Evolutionary conservation across 2,113 vertebrate genomes (phyloP).

Genomic region (Coturnix japonica): DNA sequence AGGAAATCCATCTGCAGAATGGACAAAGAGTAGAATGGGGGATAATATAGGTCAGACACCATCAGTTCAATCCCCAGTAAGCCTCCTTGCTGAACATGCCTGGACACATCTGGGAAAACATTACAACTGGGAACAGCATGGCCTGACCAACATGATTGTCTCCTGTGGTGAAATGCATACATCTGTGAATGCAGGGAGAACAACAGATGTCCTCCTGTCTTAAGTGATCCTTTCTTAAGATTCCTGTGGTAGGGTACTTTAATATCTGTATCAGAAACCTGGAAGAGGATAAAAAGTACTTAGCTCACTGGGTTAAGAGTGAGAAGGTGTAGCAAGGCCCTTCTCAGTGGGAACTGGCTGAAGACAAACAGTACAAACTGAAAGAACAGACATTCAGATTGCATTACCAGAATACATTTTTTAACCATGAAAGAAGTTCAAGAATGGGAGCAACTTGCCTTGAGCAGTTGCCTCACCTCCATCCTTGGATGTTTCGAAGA

Average conservation of each 20-base stretch:
- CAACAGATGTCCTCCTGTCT: neutral
- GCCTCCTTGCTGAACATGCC: neutral
- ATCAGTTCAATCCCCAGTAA: neutral
- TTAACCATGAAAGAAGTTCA: neutral
- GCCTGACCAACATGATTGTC: neutral
- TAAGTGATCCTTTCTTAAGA: neutral
- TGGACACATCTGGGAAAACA: accelerated
- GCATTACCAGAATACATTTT: neutral
- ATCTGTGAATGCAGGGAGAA: neutral
- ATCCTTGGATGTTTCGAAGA: neutral
- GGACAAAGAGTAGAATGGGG: neutral
- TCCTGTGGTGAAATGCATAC: neutral
- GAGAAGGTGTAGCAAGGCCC: neutral
- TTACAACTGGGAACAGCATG: neutral
- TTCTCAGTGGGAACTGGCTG: neutral
- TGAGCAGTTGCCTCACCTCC: neutral
- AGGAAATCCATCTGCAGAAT: neutral
- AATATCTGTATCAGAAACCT: neutral
- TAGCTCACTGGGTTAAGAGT: neutral
- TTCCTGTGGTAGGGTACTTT: neutral
- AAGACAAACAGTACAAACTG: neutral
- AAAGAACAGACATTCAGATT: neutral
- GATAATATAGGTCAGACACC: neutral
- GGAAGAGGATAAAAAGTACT: neutral
- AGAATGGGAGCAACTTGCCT: neutral